Conservation (phyloP, 37 sponge, comb jelly and placozoan species). For the Halichondria panicea region DNA sequence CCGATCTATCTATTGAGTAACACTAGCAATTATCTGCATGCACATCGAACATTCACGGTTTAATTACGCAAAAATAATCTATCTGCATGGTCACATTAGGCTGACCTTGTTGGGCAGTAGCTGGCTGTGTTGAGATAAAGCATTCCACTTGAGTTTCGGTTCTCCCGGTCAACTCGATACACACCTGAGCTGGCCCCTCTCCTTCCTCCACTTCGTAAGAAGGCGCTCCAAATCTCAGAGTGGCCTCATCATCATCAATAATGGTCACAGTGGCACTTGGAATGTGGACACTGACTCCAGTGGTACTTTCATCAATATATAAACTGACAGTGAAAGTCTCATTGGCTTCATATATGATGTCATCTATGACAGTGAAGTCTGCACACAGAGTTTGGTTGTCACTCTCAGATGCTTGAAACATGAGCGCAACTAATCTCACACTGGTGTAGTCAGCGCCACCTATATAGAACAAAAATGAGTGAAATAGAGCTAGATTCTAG, state of each 20-base stretch:
- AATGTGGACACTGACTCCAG: conserved; percentile 22
- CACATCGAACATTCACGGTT: too few relatives aligned
- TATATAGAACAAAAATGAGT: background rate
- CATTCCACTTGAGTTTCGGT: conserved; percentile 4
- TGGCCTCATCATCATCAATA: conserved; percentile 21
- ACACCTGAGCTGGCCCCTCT: background rate
- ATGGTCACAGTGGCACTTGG: conserved; percentile 3
- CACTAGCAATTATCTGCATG: too few relatives aligned
- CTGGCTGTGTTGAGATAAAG: background rate
- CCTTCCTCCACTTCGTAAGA: conserved; percentile 1
- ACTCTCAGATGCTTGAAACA: background rate
- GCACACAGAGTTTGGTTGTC: background rate
- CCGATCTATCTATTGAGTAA: too few relatives aligned
- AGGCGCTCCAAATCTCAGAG: background rate
- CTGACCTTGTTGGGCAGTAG: background rate
- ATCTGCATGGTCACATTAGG: background rate
- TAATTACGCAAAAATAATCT: background rate
- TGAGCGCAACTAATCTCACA: background rate
- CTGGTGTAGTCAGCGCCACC: conserved; percentile 17
- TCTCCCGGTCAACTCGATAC: background rate
- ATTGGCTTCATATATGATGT: conserved; percentile 3
- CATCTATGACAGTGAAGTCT: conserved; percentile 14
- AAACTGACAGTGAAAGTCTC: conserved; percentile 2
- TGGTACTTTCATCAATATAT: background rate
- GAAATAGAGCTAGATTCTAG: background rate